phyloP scores from a whole-genome alignment of 2,888 invertebrate genomes.

The Maniola hyperantus region DNA sequence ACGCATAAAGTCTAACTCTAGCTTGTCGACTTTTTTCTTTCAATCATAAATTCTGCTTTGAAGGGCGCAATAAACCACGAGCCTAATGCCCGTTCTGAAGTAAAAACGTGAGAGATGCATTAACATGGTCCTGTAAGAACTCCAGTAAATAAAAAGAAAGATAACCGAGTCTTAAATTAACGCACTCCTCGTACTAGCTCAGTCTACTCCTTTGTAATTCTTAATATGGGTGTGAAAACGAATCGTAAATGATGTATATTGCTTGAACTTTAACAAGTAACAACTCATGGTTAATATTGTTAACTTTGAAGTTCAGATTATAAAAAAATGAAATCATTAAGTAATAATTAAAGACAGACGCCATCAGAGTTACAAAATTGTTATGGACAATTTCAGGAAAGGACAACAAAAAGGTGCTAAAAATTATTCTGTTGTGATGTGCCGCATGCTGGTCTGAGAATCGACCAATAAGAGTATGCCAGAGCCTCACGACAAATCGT shows the following conservation, averaged over 20 bases:
- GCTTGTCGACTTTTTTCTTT: constrained; percentile 29
- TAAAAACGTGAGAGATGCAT: constrained; percentile 45
- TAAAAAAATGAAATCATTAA: no score
- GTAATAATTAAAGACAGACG: no score
- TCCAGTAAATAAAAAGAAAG: constrained; percentile 36
- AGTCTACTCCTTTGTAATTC: constrained; percentile 37
- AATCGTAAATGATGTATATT: constrained; percentile 26
- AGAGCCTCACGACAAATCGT: no score
- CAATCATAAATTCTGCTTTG: constrained; percentile 45
- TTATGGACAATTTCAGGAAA: no score
- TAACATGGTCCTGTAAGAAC: constrained; percentile 41
- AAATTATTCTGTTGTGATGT: no score
- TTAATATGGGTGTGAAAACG: constrained; percentile 36
- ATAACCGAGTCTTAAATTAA: constrained; percentile 34
- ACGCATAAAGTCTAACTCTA: constrained; percentile 9
- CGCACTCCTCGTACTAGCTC: constrained; percentile 30
- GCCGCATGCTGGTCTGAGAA: no score
- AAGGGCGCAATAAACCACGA: constrained; percentile 41
- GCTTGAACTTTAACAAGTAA: not conserved
- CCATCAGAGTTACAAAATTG: no score
- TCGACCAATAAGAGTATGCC: no score
- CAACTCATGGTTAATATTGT: not conserved
- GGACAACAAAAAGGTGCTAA: no score
- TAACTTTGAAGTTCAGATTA: not conserved
- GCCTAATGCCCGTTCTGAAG: constrained; percentile 41